Percentiles rank a stretch among this genome's conserved stretches.
These are phyloP conservation scores for Hippocampus barbouri DNA, from an alignment of 2,113 vertebrate genomes.

Conservation along the genomic window DNA sequence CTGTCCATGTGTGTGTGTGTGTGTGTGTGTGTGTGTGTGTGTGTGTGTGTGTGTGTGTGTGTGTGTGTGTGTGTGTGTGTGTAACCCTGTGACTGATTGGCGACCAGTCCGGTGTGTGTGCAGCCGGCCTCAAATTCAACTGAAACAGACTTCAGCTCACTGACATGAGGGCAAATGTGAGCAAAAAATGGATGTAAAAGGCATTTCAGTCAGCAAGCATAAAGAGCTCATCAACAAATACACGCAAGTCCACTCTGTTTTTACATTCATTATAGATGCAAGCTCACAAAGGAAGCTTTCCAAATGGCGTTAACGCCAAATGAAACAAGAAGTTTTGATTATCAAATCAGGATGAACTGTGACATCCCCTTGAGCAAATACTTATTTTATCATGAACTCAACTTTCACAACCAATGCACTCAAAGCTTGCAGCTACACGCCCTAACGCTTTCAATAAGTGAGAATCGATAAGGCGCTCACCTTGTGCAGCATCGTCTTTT, in stretches of 20 bases:
- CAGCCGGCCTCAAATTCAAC: too few species aligned
- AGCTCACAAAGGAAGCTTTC: background rate
- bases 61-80: too few species aligned
- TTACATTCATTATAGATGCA: background rate
- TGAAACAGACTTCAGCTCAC: too few species aligned
- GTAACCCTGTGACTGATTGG: too few species aligned
- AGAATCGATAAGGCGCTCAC: constrained; percentile 53
- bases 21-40: too few species aligned
- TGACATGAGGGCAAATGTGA: too few species aligned
- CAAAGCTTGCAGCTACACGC: background rate
- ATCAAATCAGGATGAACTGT: background rate
- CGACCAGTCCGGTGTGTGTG: too few species aligned
- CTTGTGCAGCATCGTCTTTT: constrained; percentile 51
- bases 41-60: too few species aligned
- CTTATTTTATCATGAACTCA: background rate
- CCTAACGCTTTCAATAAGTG: background rate
- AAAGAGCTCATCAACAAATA: background rate
- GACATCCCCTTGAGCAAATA: background rate
- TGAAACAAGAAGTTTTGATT: background rate
- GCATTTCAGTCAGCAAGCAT: background rate
- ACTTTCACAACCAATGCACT: constrained; percentile 28
- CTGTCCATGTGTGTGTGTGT: too few species aligned
- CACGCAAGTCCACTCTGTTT: background rate
- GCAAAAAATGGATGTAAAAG: background rate
- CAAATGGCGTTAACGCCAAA: background rate